Evolutionary conservation across 1,140 invertebrate species (phyloP).

Genomic region (Conus betulinus): DNA sequence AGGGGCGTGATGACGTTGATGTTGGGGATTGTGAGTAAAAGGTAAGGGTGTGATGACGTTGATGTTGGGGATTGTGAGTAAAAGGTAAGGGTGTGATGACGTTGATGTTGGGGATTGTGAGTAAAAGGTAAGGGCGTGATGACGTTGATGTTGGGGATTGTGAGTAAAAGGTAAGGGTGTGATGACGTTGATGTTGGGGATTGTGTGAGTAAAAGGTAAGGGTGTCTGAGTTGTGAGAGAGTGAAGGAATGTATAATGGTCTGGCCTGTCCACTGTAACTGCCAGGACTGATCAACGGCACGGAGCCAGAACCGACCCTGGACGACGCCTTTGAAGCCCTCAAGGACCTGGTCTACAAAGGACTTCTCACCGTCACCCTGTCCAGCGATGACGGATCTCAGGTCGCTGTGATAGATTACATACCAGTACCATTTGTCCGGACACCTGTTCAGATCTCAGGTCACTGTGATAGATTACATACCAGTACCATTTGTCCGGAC

Average conservation of each 20-base stretch:
- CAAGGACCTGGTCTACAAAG: constrained; percentile 52
- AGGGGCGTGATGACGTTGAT: neutral
- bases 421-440: neutral
- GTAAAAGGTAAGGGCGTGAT: neutral
- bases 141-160: too few relatives aligned
- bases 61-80: too few relatives aligned
- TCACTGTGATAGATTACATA: too few relatives aligned
- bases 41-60: neutral
- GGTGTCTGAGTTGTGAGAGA: neutral
- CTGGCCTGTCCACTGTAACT: too few relatives aligned
- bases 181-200: too few relatives aligned
- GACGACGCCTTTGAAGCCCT: constrained; percentile 42
- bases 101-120: too few relatives aligned
- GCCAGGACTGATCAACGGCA: constrained; percentile 48
- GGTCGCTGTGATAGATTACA: neutral
- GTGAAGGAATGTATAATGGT: too few relatives aligned
- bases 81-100: neutral
- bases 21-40: too few relatives aligned
- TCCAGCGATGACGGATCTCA: constrained; percentile 24
- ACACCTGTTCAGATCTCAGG: neutral
- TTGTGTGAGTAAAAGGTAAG: neutral
- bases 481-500: too few relatives aligned
- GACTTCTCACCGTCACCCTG: constrained; percentile 40
- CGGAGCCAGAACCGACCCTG: constrained; percentile 29
- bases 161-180: neutral